These are phyloP conservation scores for Malachius bipustulatus DNA, from an alignment of 2,888 invertebrate species.

Conservation along the genomic window DNA sequence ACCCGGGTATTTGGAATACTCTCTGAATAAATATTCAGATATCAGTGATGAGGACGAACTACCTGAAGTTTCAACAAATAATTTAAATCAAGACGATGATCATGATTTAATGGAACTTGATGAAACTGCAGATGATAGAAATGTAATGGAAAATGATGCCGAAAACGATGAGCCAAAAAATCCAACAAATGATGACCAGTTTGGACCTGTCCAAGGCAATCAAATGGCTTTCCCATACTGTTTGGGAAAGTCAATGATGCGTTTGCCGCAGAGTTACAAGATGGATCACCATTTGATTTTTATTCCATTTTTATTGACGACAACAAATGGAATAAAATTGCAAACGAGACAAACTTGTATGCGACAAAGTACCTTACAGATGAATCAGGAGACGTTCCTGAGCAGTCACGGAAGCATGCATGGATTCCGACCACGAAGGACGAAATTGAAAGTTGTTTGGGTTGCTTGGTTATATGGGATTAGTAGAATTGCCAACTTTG, in stretches of 20 bases:
- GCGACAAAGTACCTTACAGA: too few relatives aligned
- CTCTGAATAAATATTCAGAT: too few relatives aligned
- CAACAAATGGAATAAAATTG: constrained; percentile 3
- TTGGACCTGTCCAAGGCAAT: background rate
- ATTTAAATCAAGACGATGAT: constrained; percentile 2
- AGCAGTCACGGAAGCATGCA: too few relatives aligned
- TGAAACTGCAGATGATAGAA: background rate
- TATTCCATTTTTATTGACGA: constrained; percentile 3
- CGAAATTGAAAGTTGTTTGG: too few relatives aligned
- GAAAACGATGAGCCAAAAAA: constrained; percentile 1
- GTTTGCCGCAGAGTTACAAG: constrained; percentile 1
- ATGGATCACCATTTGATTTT: constrained; percentile 4
- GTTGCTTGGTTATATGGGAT: too few relatives aligned
- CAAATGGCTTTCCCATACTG: background rate
- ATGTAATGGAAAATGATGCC: background rate
- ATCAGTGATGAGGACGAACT: constrained; percentile 4
- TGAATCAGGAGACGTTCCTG: too few relatives aligned
- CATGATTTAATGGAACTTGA: constrained; percentile 3
- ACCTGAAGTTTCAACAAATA: constrained; percentile 2
- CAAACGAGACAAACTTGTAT: constrained; percentile 4
- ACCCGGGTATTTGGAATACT: too few relatives aligned
- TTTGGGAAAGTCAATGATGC: constrained; percentile 1
- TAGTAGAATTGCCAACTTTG: too few relatives aligned
- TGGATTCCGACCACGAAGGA: too few relatives aligned
- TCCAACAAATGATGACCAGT: constrained; percentile 1